Evolutionary conservation across 2,888 invertebrate species (phyloP).

Genomic region (Strigamia transsilvanica): DNA sequence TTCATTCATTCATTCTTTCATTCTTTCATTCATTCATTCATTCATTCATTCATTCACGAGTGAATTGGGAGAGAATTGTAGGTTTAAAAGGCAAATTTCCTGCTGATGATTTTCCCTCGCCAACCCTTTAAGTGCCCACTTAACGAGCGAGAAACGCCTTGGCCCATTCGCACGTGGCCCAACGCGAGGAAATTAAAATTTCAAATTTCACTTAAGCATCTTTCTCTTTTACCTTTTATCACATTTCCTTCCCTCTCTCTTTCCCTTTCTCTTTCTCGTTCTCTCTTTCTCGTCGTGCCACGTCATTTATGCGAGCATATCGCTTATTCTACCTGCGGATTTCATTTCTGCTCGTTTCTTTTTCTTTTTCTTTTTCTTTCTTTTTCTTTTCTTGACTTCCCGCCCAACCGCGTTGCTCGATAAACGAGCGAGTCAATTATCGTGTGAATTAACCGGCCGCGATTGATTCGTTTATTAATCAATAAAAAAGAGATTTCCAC

Average conservation of each 20-base stretch:
- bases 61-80: slow-evolving; percentile 23
- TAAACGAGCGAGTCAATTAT: neutral
- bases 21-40: neutral
- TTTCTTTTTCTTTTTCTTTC: neutral
- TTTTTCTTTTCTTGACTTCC: neutral
- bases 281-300: neutral
- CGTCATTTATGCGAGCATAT: neutral
- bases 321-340: neutral
- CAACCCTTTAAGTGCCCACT: slow-evolving; percentile 27
- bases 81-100: slow-evolving; percentile 36
- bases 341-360: neutral
- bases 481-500: too few relatives aligned
- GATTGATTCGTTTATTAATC: too few relatives aligned
- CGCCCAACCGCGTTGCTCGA: neutral
- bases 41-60: neutral
- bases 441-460: neutral
- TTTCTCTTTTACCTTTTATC: slow-evolving; percentile 13
- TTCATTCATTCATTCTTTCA: too few relatives aligned
- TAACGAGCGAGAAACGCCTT: slow-evolving; percentile 37
- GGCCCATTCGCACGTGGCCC: slow-evolving; percentile 22
- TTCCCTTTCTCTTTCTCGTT: too few relatives aligned
- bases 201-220: slow-evolving; percentile 39
- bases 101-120: slow-evolving; percentile 27
- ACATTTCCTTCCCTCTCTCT: neutral
- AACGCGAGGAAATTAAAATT: slow-evolving; percentile 19